phyloP scores from a whole-genome alignment of 92 coral and sea anemone genomes.

The Bergia sp. region DNA sequence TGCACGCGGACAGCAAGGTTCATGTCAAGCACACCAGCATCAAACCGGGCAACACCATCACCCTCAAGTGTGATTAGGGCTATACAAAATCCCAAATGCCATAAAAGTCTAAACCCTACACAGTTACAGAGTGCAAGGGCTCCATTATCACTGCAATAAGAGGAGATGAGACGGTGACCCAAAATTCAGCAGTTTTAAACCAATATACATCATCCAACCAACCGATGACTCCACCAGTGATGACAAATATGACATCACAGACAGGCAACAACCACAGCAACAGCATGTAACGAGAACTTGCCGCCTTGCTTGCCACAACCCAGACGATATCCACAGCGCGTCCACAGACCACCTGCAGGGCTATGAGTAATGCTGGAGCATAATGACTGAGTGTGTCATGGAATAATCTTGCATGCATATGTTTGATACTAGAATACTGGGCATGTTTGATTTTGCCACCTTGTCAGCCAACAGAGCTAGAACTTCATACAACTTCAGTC shows the following conservation, averaged over 20 bases:
- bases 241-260: too few species aligned
- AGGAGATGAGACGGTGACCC: slow-evolving; percentile 10
- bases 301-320: neutral
- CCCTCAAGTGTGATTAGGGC: slow-evolving; percentile 51
- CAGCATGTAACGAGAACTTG: neutral
- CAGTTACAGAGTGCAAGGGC: slow-evolving; percentile 56
- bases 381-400: too few species aligned
- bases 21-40: slow-evolving; percentile 54
- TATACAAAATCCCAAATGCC: slow-evolving; percentile 47
- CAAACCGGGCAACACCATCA: slow-evolving; percentile 52
- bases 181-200: slow-evolving; percentile 35
- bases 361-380: neutral
- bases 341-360: slow-evolving; percentile 14
- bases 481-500: too few species aligned
- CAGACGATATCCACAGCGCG: neutral
- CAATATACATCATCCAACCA: neutral
- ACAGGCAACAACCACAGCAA: too few species aligned
- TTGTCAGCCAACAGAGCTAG: too few species aligned
- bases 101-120: slow-evolving; percentile 61
- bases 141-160: slow-evolving; percentile 61
- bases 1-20: slow-evolving; percentile 55
- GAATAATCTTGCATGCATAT: too few species aligned
- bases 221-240: neutral
- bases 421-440: too few species aligned
- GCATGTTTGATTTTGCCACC: too few species aligned